Evolutionary conservation across 2,888 invertebrate genomes (phyloP), one percentile per base, ranked within the genome.

Genomic region (Bembecia ichneumoniformis): DNA sequence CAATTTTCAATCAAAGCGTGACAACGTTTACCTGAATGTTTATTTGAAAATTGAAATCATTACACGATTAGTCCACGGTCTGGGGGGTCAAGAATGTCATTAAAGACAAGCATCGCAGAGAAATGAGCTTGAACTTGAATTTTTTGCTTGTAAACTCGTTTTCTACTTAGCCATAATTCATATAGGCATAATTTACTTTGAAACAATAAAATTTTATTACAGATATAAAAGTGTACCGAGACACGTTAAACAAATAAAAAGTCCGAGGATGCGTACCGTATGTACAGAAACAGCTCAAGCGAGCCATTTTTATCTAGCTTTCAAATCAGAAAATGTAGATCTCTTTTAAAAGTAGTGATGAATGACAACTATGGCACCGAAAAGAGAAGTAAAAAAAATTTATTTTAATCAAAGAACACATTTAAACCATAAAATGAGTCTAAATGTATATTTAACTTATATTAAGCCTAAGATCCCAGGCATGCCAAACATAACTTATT

Each of bases 31-130:
- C 7, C 11, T 5, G 10, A 44, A 15, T 44, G 11, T 7, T 28
- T 28, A 28, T 28, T 28, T 28, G 2, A 28, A 28, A 28, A 28
- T 28, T 28, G 9, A 10, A 17, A 49, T 46, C 13, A 52, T 49
- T 49, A 49, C 40, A 50, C 48, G 47, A 50, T 40, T 50, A 44
- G 48, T 44, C 45, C 44, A 43, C 40, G 34, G 49, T 43, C 17
- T 44, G 16, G 15, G 47, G 34, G 48, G 49, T 49, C 44, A 44
- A 16, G 14, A 16, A 14, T 15, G 3, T 17, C 44, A 14, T 44
- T 44, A 44, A 44, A 15, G 51, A 50, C 15, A 48, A 47, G 35
- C 47, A 47, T 17, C 47, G 49, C 44, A 20, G 20, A 46, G 16
- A 28, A 46, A 46, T 52, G 15, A 44, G 16, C 11, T 44, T 11